A percentile compares a stretch with the other conserved stretches of the same genome.
Conservation (phyloP, 92 coral and sea anemone genomes). For the Ricordea florida region DNA sequence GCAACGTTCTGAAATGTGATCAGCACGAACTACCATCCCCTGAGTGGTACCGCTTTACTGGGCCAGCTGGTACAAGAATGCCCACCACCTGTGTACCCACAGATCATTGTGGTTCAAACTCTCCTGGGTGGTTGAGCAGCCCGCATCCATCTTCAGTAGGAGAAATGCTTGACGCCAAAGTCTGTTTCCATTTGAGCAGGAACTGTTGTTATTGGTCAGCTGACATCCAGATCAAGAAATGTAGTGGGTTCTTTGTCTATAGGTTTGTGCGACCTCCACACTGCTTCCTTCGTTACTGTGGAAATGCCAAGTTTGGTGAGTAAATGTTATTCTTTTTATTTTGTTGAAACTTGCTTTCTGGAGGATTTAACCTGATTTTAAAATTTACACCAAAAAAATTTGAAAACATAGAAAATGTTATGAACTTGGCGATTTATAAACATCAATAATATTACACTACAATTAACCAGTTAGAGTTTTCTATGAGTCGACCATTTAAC, state of each 20-base stretch:
- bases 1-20: background rate
- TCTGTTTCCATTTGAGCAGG: conserved; percentile 50
- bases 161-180: conserved; percentile 42
- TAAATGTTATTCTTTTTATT: background rate
- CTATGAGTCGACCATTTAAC: too few species aligned
- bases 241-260: conserved; percentile 52
- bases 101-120: conserved; percentile 13
- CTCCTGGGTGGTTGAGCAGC: conserved; percentile 51
- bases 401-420: too few species aligned
- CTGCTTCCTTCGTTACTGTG: conserved; percentile 72
- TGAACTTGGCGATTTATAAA: too few species aligned
- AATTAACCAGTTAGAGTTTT: too few species aligned
- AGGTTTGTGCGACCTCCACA: conserved; percentile 18
- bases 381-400: too few species aligned
- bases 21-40: conserved; percentile 3
- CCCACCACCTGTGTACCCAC: conserved; percentile 19
- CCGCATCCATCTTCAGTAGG: conserved; percentile 48
- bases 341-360: background rate
- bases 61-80: conserved; percentile 27
- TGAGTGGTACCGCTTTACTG: conserved; percentile 35
- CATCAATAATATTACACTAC: too few species aligned
- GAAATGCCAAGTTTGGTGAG: conserved; percentile 38
- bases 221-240: conserved; percentile 53
- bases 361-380: background rate
- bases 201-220: conserved; percentile 49